Conservation (phyloP, 2,797 vertebrate species). For the Sitta carolinensis region DNA sequence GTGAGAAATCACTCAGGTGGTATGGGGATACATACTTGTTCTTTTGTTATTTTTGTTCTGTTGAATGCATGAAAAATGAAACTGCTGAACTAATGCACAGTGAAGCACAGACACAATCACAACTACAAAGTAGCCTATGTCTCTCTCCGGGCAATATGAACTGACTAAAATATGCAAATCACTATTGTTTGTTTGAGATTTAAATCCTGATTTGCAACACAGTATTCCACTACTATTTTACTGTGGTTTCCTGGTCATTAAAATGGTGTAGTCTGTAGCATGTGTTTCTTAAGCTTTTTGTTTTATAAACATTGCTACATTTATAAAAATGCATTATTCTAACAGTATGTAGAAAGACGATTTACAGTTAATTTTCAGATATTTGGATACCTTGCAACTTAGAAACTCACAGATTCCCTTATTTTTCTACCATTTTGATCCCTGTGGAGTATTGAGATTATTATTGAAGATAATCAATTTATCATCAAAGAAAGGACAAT, state of each 20-base stretch:
- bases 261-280: not conserved
- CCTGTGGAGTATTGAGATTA: not conserved
- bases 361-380: not conserved
- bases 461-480: not conserved
- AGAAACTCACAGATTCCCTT: not conserved
- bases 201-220: not conserved
- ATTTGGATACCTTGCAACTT: not conserved
- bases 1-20: not conserved
- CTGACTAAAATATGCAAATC: not conserved
- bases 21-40: not conserved
- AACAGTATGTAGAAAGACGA: not conserved
- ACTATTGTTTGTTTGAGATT: not conserved
- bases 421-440: not conserved
- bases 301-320: not conserved
- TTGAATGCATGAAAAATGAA: not conserved
- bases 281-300: slow-evolving; percentile 7
- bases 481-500: not conserved
- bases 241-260: not conserved
- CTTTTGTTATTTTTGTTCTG: not conserved
- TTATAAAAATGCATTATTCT: not conserved
- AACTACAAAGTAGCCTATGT: not conserved
- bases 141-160: not conserved
- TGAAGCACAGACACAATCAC: not conserved
- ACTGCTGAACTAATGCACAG: not conserved
- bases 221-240: not conserved